Evolutionary conservation across 2,113 vertebrate genomes (phyloP).

Genomic region (Myotis yumanensis): DNA sequence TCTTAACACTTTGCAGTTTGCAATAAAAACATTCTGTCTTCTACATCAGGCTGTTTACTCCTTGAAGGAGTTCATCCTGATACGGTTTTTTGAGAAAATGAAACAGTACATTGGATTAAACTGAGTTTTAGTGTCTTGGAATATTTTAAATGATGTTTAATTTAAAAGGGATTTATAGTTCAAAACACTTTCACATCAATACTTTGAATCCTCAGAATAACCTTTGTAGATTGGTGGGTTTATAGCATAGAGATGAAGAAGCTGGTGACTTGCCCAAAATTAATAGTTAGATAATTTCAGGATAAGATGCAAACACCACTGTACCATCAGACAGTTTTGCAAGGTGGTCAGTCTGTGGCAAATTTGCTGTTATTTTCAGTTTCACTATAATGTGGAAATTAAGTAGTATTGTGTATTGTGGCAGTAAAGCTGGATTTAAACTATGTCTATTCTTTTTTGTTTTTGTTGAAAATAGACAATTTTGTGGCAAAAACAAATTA

Average conservation of each 20-base stretch:
- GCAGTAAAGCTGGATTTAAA: conserved; percentile 19
- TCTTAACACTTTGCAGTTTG: not conserved
- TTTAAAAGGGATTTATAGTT: conserved; percentile 34
- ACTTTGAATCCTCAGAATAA: conserved; percentile 16
- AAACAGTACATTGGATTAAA: not conserved
- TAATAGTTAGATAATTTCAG: conserved; percentile 23
- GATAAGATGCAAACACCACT: not conserved
- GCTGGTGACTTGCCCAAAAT: not conserved
- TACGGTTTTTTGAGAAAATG: not conserved
- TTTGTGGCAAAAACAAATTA: conserved; percentile 30
- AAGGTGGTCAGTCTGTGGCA: not conserved
- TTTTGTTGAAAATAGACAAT: conserved; percentile 26
- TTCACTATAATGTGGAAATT: conserved; percentile 9
- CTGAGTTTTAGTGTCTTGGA: not conserved
- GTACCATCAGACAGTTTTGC: not conserved
- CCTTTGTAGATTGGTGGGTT: not conserved
- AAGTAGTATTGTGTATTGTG: not conserved
- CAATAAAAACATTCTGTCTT: not conserved
- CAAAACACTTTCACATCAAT: not conserved
- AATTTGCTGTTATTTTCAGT: not conserved
- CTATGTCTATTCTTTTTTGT: not conserved
- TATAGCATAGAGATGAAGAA: not conserved
- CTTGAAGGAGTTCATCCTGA: not conserved
- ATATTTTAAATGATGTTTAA: conserved; percentile 23
- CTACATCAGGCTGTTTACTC: not conserved